phyloP scores from a whole-genome alignment of 1,140 invertebrate species.

The Ceratoteleas bidentatus region DNA sequence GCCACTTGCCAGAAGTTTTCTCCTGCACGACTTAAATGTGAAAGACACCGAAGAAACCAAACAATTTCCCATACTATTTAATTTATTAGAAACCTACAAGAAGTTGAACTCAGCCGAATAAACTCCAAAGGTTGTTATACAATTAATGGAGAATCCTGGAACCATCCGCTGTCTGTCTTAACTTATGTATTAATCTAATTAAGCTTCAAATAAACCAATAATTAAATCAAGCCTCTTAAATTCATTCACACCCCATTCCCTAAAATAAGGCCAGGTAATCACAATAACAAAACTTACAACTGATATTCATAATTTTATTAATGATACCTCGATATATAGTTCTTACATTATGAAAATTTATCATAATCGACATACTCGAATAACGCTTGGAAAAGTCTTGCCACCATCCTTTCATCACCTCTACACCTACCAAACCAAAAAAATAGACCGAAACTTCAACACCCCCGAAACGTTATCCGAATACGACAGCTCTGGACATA shows the following conservation, averaged over 20 bases:
- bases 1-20: conserved; percentile 72
- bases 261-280: conserved; percentile 25
- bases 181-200: no score
- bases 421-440: no score
- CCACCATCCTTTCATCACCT: no score
- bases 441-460: no score
- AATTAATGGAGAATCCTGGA: no score
- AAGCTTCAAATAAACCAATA: background rate
- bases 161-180: no score
- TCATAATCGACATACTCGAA: background rate
- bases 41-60: conserved; percentile 73
- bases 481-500: conserved; percentile 17
- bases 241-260: no score
- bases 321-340: conserved; percentile 40
- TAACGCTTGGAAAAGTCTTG: no score
- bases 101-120: conserved; percentile 58
- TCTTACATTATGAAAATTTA: conserved; percentile 58
- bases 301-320: conserved; percentile 49
- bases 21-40: conserved; percentile 74
- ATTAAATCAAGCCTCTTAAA: background rate
- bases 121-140: background rate
- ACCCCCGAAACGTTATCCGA: no score
- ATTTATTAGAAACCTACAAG: conserved; percentile 75
- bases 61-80: conserved; percentile 76
- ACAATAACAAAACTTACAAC: conserved; percentile 4